Percentiles rank a stretch among this genome's conserved stretches.
phyloP scores from a whole-genome alignment of 2,113 vertebrate species.

The Lathamus discolor region DNA sequence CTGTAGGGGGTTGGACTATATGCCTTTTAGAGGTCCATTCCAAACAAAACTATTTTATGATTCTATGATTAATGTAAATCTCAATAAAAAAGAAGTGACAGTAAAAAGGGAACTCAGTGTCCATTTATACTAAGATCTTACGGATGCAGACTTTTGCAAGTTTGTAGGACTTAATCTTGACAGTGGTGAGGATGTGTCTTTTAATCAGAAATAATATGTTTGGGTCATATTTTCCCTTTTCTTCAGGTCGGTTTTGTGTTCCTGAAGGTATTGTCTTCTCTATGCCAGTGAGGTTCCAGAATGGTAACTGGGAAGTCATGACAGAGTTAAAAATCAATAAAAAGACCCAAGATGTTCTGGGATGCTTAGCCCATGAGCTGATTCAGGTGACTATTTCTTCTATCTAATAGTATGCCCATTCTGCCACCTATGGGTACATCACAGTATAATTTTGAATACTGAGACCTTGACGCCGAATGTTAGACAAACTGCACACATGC shows the following conservation, averaged over 20 bases:
- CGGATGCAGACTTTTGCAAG: not conserved
- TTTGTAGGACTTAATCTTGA: not conserved
- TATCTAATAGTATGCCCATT: not conserved
- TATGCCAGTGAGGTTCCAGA: constrained; percentile 83
- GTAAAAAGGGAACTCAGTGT: not conserved
- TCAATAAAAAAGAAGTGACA: not conserved
- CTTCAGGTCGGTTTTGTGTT: constrained; percentile 79
- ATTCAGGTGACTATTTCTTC: constrained; percentile 68
- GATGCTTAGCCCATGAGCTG: constrained; percentile 73
- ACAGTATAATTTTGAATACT: not conserved
- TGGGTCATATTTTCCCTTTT: not conserved
- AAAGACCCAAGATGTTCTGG: constrained; percentile 62
- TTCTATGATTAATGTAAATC: not conserved
- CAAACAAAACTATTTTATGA: not conserved
- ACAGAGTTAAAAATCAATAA: constrained; percentile 66
- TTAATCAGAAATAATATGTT: not conserved
- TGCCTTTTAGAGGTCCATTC: not conserved
- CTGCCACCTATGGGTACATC: not conserved
- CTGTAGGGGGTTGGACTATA: not conserved
- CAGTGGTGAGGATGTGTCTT: not conserved
- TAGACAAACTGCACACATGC: not conserved
- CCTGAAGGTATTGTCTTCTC: constrained; percentile 85
- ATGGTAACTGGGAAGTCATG: constrained; percentile 77
- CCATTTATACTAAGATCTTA: not conserved
- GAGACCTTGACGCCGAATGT: not conserved